Percentiles rank a stretch among this genome's conserved stretches.
phyloP scores from a whole-genome alignment of 2,888 invertebrate genomes.

The Myathropa florea region DNA sequence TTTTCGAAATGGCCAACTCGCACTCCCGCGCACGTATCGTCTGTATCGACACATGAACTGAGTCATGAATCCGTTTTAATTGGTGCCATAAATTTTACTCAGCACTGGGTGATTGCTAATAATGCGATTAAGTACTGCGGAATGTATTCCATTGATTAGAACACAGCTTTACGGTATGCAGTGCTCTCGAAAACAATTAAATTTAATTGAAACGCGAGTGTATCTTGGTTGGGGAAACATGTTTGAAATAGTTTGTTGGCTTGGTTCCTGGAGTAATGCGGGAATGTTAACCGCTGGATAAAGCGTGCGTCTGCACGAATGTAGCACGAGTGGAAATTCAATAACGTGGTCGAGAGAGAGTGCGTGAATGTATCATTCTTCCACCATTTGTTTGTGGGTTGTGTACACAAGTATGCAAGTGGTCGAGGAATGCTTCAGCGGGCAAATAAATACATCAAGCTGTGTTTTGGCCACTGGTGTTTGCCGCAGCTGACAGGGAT shows the following conservation, averaged over 20 bases:
- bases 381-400: not conserved
- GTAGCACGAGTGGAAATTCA: not conserved
- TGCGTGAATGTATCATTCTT: not conserved
- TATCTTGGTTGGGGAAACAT: not conserved
- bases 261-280: not conserved
- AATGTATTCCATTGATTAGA: conserved; percentile 9
- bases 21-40: not conserved
- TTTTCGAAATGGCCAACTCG: not conserved
- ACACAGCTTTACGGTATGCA: not conserved
- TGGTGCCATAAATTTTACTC: conserved; percentile 10
- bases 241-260: not conserved
- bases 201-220: not conserved
- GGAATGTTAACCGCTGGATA: not conserved
- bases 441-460: not conserved
- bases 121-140: conserved; percentile 18
- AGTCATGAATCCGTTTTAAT: conserved; percentile 27
- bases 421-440: too few relatives aligned
- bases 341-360: not conserved
- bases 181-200: conserved; percentile 8
- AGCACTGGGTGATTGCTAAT: conserved; percentile 24
- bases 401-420: not conserved
- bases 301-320: not conserved
- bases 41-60: not conserved
- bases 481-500: not conserved
- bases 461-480: not conserved